Evolutionary conservation across 2,113 vertebrate species (phyloP), one percentile per base, ranked within the genome.

Genomic region (Bufo bufo): DNA sequence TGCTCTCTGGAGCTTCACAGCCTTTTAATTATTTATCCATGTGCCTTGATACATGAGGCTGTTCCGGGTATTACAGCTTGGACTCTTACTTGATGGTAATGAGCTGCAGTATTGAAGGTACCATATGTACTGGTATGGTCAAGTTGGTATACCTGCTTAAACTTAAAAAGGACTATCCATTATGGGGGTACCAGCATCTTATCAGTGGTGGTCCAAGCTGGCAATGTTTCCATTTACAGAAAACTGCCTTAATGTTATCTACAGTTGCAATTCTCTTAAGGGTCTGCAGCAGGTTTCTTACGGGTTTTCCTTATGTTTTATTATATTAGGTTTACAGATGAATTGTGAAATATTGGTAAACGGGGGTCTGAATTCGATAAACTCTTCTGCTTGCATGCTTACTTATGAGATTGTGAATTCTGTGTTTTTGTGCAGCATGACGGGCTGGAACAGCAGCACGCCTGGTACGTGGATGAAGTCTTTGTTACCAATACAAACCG

Each of bases 401-500:
- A 17, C 17, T 77, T 8, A 47, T 72, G 33, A 14, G 23, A 72
- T 56, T 56, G 77, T 3, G 49, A 17, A 13, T 12, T 49, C 54
- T 77, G 45, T 65, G 14, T 69, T 33, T 65, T 45, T 17, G 7
- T 23, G 20, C 43, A 91, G 90, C 91, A 90, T 8, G 86, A 91
- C 56, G 90, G 91, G 4, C 78, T 91, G 45, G 89, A 90, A 23
- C 85, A 90, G 56, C 84, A 78, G 20, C 84, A 91, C 3, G 91
- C 91, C 5, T 91, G 90, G 91, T 91, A 82, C 17, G 66, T 91
- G 77, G 90, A 91, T 43, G 89, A 91, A 23, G 74, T 90, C 8
- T 79, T 83, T 45, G 85, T 91, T 23, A 89, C 86, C 52, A 91
- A 87, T 58, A 83, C 88, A 50, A 61, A 72, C 17, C 66, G 84